These are phyloP conservation scores for Nematopogon swammerdamellus DNA, from an alignment of 2,888 invertebrate species.

Conservation along the genomic window DNA sequence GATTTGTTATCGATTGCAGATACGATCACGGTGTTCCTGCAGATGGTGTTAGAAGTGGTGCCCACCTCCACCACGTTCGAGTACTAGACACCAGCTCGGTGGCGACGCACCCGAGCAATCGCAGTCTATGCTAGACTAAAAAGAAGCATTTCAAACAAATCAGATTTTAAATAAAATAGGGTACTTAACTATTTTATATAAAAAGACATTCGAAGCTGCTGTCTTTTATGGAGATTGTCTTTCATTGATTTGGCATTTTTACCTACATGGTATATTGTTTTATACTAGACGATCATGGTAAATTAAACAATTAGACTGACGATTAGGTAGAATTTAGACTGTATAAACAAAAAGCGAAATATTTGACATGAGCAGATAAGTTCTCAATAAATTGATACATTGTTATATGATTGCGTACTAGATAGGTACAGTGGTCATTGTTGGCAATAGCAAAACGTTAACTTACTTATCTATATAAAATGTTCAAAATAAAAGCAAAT, in stretches of 20 bases:
- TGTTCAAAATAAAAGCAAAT: no score
- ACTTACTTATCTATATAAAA: no score
- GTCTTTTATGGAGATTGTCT: conserved; percentile 6
- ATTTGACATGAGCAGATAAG: no score
- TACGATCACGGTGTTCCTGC: conserved; percentile 85
- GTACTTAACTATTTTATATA: conserved; percentile 12
- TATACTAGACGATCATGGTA: background rate
- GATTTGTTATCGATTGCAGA: no score
- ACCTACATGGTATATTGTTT: background rate
- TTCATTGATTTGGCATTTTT: conserved; percentile 2
- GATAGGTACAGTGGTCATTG: no score
- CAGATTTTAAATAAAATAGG: conserved; percentile 12
- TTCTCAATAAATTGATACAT: no score
- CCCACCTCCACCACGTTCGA: conserved; percentile 78
- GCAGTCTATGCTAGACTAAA: conserved; percentile 42
- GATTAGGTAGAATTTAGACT: background rate
- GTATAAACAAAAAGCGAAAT: background rate
- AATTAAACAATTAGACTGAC: background rate
- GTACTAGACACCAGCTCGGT: conserved; percentile 27
- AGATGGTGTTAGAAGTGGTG: conserved; percentile 86
- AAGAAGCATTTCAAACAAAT: conserved; percentile 25
- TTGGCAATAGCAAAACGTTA: background rate
- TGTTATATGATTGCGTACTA: no score
- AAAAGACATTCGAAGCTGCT: conserved; percentile 8
- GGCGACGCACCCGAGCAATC: background rate